Percentiles rank a stretch among this genome's conserved stretches.
phyloP scores from a whole-genome alignment of 2,888 invertebrate genomes.

The Thyatira batis region DNA sequence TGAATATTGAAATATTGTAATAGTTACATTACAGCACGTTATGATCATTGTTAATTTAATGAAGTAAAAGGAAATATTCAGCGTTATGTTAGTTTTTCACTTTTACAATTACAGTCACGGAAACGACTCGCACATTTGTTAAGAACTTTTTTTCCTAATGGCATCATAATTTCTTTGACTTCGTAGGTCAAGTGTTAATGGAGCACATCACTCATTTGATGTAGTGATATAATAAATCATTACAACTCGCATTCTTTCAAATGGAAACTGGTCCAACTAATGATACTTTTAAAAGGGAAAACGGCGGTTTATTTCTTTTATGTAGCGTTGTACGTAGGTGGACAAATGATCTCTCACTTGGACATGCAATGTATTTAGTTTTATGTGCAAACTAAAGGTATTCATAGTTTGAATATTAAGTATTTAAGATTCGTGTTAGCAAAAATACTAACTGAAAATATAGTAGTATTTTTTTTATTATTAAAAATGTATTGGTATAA shows the following conservation, averaged over 20 bases:
- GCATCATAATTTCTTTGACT: conserved; percentile 23
- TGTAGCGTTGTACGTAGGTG: background rate
- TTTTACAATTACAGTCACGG: conserved; percentile 3
- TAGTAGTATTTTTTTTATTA: too few relatives aligned
- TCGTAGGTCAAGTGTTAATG: conserved; percentile 30
- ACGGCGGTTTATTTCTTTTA: background rate
- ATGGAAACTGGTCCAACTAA: conserved; percentile 14
- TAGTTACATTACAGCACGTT: background rate
- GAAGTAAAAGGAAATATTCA: background rate
- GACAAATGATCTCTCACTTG: too few relatives aligned
- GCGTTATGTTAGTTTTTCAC: background rate
- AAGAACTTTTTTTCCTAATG: conserved; percentile 40
- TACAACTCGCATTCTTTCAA: conserved; percentile 20
- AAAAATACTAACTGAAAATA: too few relatives aligned
- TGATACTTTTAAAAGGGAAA: conserved; percentile 1
- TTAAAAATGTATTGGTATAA: too few relatives aligned
- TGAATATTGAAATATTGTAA: conserved; percentile 5
- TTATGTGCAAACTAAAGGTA: too few relatives aligned
- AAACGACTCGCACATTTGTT: conserved; percentile 19
- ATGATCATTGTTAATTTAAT: background rate
- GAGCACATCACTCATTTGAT: conserved; percentile 36
- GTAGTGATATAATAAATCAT: conserved; percentile 23
- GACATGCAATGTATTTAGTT: too few relatives aligned
- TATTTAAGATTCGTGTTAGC: too few relatives aligned
- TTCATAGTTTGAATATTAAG: too few relatives aligned